Evolutionary conservation across 2,797 vertebrate genomes (phyloP).

Genomic region (Urophycis tenuis): DNA sequence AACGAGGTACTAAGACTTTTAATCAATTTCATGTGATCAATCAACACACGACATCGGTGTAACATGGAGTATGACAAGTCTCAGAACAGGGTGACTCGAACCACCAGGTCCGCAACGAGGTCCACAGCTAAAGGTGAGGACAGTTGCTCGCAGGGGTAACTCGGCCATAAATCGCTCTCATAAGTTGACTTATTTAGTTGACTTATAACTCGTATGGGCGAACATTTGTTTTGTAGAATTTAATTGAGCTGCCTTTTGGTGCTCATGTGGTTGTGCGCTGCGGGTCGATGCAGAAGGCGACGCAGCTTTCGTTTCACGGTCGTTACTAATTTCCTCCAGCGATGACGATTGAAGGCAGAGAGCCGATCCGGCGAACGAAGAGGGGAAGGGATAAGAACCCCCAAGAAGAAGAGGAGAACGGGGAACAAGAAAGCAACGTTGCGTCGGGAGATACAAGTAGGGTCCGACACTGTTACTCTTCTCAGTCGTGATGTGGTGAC

Average conservation of each 20-base stretch:
- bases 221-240: not conserved
- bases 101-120: not conserved
- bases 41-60: not conserved
- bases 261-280: too few relatives aligned
- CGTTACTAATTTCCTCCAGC: conserved; percentile 21
- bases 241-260: too few relatives aligned
- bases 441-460: conserved; percentile 23
- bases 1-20: not conserved
- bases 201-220: too few relatives aligned
- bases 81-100: not conserved
- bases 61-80: not conserved
- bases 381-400: not conserved
- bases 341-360: conserved; percentile 28
- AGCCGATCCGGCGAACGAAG: conserved; percentile 52
- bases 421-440: conserved; percentile 33
- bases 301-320: not conserved
- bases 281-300: not conserved
- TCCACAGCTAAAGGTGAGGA: not conserved
- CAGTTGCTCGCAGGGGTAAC: not conserved
- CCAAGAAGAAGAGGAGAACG: conserved; percentile 37
- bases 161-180: not conserved
- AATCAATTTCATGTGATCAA: not conserved
- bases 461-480: too few relatives aligned
- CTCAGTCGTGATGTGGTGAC: too few relatives aligned
- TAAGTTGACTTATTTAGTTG: too few relatives aligned